A percentile compares a stretch with the other conserved stretches of the same genome.
Evolutionary conservation across 2,113 vertebrate genomes (phyloP).

Genomic region (Elephantulus edwardii): DNA sequence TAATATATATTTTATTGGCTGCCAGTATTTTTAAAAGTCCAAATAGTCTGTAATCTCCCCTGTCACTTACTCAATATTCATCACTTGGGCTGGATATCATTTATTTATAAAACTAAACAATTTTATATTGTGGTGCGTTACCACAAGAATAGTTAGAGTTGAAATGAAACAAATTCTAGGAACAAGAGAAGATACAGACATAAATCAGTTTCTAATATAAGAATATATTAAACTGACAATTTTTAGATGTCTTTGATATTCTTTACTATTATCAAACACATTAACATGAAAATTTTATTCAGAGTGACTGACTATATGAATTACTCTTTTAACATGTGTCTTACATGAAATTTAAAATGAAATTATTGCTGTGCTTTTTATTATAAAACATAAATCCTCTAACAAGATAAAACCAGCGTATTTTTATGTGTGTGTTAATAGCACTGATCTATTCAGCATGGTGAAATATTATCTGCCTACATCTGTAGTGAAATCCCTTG

Average conservation of each 20-base stretch:
- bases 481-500: not conserved
- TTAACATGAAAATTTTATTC: conserved; percentile 71
- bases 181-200: conserved; percentile 76
- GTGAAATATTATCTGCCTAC: not conserved
- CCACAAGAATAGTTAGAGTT: conserved; percentile 76
- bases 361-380: not conserved
- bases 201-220: conserved; percentile 72
- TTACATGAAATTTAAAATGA: conserved; percentile 65
- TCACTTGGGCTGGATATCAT: conserved; percentile 66
- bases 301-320: conserved; percentile 59
- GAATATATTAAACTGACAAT: conserved; percentile 71
- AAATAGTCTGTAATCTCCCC: conserved; percentile 45
- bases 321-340: conserved; percentile 44
- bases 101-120: conserved; percentile 81
- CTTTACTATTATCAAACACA: conserved; percentile 66
- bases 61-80: conserved; percentile 55
- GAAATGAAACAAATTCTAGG: conserved; percentile 78
- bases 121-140: conserved; percentile 73
- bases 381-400: conserved; percentile 33
- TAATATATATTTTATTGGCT: conserved; percentile 63
- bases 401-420: not conserved
- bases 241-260: conserved; percentile 77
- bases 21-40: conserved; percentile 55
- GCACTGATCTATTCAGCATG: not conserved
- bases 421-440: not conserved